Evolutionary conservation across 2,888 invertebrate genomes (phyloP).

Genomic region (Horisme vitalbata): DNA sequence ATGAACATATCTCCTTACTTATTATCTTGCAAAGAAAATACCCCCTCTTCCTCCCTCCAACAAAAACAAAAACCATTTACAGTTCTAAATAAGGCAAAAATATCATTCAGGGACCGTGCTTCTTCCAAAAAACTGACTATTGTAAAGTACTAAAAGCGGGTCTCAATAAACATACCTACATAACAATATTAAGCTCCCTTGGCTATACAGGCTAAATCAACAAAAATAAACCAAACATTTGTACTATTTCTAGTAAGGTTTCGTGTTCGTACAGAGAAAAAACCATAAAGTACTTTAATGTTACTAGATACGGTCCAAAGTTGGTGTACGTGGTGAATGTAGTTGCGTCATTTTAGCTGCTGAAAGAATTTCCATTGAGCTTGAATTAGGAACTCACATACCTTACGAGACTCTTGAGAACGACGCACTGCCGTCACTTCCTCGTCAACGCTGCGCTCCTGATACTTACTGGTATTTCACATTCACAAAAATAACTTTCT

Average conservation of each 20-base stretch:
- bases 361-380: conserved; percentile 23
- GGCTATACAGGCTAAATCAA: conserved; percentile 11
- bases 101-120: neutral
- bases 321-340: too few relatives aligned
- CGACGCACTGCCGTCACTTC: conserved; percentile 7
- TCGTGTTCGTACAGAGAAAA: conserved; percentile 6
- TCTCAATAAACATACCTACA: neutral
- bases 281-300: conserved; percentile 1
- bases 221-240: conserved; percentile 16
- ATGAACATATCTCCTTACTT: too few relatives aligned
- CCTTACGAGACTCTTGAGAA: conserved; percentile 25
- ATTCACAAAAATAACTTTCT: conserved; percentile 5
- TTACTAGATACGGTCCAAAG: neutral
- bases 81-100: too few relatives aligned
- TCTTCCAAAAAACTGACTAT: neutral
- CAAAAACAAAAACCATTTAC: too few relatives aligned
- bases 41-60: too few relatives aligned
- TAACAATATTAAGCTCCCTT: conserved; percentile 1
- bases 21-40: too few relatives aligned
- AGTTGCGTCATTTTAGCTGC: conserved; percentile 15
- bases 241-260: conserved; percentile 18
- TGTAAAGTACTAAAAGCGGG: neutral
- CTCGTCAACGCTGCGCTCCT: conserved; percentile 10
- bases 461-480: conserved; percentile 14
- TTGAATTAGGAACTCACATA: conserved; percentile 33